Base-by-base conservation (phyloP, 1,140 invertebrate genomes). In the Meloidogyne hapla region DNA sequence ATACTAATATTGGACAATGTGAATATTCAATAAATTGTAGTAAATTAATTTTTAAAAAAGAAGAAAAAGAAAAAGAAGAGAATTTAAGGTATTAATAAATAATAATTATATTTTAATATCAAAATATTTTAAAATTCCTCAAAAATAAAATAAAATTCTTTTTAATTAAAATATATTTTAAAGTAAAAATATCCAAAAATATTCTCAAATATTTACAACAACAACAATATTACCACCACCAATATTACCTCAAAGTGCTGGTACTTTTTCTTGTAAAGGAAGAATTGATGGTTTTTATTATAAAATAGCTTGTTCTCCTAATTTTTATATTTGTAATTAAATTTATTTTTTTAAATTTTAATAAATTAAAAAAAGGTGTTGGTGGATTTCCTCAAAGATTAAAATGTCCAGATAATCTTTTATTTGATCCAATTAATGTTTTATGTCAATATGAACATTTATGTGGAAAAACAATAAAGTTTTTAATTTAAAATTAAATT, bases 261-360 rank as follows among this genome's bases (percentile, higher is more conserved):
- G 13, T 38, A 40, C 45, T 23, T 73, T 73, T 62, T 38, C 56
- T 64, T 73, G 70, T 28, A 25, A 38, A 38, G 48, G 38, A 62
- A 61, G 70, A 33, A 64, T 73, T 23, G 70, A 73, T 38, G 25
- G 70, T 40, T 73, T 63, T 62, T 73, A 73, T 38, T 73, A 56
- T 21, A 56, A 33, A 38, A 23, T 13, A 38, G 21, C 45, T 10
- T 73, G 70, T 62, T 23, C 45, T 33, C 21, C 21, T 5, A 33
- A 73, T 33, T 73, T 73, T 62, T 73, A 61, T 64, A 73, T 38
- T 33, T 73, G 70, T 70, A 25, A 42, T 4, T 33, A 8, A 8
- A 21, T 23, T 23, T 26, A 13, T 0, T 25, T 12, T 26, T 1
- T 18, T 25, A 40, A 70, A 28, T 42, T 45, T 6, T 21, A 6